Evolutionary conservation across 1,140 invertebrate genomes (phyloP), one percentile per base, ranked within the genome.

Genomic region (Achatina immaculata): DNA sequence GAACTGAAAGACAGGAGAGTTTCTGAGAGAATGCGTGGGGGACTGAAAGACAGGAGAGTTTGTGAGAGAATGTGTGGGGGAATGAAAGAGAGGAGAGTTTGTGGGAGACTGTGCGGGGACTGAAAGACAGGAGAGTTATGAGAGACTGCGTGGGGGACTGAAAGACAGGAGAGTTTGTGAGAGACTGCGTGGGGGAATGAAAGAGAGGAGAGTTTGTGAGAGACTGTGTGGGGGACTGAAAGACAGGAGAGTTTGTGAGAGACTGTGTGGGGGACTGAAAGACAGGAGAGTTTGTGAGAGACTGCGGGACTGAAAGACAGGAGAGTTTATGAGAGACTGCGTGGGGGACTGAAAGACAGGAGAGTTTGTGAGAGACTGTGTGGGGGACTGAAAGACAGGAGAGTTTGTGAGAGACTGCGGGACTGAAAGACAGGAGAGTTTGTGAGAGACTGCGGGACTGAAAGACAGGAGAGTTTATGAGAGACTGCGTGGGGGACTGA

Each of bases 291-390:
- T 31, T 45, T 55, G 38, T 34, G 55, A 43, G 42, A 40, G 55
- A 43, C 21, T 36, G 75, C 31, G 42, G 38, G 55, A 65, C 21
- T 36, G 55, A 65, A 36, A 45, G 55, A 77, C 31, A 77, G 55
- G 38, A 65, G 75, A 77, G 75, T 34, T n/a, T 34, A 36, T 58
- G 75, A 77, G 55, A 77, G 55, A 65, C 28, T 58, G 75, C 55
- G 38, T 7, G 51, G 48, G 40, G 36, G 31, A 51, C 11, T 55
- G 36, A 38, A 42, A n/a, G n/a, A 38, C 7, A 72, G n/a, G 69
- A 14, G 38, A 36, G 38, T 9, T 7, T 11, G 38, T 9, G 36
- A 36, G 36, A 42, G 69, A 38, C 4, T 9, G 36, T 9, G 36
- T n/a, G 36, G 69, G 36, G 38, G n/a, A 34, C 11, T 19, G n/a